phyloP scores from a whole-genome alignment of 1,140 invertebrate species.

The Saccostrea glomerata region DNA sequence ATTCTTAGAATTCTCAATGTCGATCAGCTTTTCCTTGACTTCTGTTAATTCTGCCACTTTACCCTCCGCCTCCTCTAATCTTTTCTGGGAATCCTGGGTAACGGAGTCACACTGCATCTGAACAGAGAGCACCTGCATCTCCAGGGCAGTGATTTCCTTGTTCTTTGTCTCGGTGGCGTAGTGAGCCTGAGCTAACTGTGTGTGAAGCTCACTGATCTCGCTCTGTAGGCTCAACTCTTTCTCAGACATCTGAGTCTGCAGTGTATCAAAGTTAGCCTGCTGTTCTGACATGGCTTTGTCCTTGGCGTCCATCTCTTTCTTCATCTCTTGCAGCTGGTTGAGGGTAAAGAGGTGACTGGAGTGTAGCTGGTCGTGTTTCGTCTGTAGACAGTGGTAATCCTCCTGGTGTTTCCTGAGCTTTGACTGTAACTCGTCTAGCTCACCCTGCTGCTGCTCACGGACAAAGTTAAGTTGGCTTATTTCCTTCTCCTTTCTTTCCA shows the following conservation, averaged over 20 bases:
- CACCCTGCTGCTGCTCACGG: conserved; percentile 31
- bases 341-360: conserved; percentile 49
- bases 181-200: conserved; percentile 46
- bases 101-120: conserved; percentile 55
- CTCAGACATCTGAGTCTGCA: conserved; percentile 47
- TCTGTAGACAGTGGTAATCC: conserved; percentile 51
- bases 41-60: conserved; percentile 43
- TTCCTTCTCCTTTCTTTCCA: conserved; percentile 55
- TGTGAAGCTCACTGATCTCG: conserved; percentile 47
- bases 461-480: conserved; percentile 38
- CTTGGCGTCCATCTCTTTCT: conserved; percentile 47
- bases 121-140: conserved; percentile 57
- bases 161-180: conserved; percentile 46
- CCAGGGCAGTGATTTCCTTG: conserved; percentile 50
- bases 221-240: conserved; percentile 21
- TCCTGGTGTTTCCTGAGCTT: conserved; percentile 46
- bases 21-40: conserved; percentile 52
- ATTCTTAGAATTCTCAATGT: conserved; percentile 55
- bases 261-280: conserved; percentile 40
- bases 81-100: conserved; percentile 26
- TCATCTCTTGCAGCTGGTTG: conserved; percentile 51
- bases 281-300: conserved; percentile 39
- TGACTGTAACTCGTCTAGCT: conserved; percentile 49
- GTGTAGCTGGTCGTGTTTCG: conserved; percentile 54
- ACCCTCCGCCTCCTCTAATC: conserved; percentile 44